These are phyloP conservation scores for Fregata magnificens DNA, from an alignment of 2,113 vertebrate species.

Conservation along the genomic window DNA sequence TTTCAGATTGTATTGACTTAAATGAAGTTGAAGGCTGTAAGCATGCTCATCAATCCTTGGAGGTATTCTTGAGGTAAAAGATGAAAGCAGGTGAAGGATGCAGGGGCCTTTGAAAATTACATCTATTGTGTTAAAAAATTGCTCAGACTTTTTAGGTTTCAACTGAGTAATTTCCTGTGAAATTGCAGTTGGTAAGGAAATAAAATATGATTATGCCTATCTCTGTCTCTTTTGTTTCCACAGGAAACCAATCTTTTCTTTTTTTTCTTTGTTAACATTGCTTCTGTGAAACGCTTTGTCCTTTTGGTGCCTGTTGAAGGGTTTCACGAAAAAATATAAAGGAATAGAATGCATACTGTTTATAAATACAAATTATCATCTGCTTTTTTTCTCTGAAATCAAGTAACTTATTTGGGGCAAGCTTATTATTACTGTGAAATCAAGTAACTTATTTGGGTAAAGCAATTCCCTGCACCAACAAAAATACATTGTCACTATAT, in stretches of 20 bases:
- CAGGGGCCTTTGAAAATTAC: not conserved
- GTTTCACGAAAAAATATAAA: not conserved
- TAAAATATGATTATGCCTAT: not conserved
- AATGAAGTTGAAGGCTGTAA: not conserved
- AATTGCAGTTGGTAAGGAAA: not conserved
- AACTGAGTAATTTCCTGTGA: slow-evolving; percentile 23
- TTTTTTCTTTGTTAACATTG: not conserved
- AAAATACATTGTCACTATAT: not conserved
- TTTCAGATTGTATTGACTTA: not conserved
- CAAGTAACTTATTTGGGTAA: not conserved
- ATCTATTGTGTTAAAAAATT: not conserved
- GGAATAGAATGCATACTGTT: not conserved
- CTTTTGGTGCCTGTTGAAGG: not conserved
- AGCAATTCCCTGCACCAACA: not conserved
- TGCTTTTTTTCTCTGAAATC: not conserved
- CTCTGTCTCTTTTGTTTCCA: not conserved
- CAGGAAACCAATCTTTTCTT: not conserved
- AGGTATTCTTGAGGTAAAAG: not conserved
- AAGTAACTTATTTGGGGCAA: not conserved
- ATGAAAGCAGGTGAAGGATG: not conserved
- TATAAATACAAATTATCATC: not conserved
- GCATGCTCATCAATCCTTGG: not conserved
- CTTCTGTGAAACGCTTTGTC: not conserved
- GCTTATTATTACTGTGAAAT: too few species aligned
- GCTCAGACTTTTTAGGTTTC: not conserved